phyloP scores from a whole-genome alignment of 2,113 vertebrate species.

The Pluvialis apricaria region DNA sequence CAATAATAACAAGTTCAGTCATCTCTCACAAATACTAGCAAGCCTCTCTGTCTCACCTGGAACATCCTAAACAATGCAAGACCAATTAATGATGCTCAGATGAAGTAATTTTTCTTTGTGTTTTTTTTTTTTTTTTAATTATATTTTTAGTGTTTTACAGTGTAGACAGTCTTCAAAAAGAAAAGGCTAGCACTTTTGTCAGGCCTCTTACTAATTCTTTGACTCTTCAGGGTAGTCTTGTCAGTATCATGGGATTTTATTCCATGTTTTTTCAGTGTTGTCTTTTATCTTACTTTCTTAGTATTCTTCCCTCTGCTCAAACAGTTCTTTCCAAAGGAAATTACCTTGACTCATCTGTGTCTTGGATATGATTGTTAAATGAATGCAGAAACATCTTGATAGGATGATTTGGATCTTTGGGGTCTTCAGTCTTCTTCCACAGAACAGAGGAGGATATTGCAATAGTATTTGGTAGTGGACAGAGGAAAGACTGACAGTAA shows the following conservation, averaged over 20 bases:
- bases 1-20: not conserved
- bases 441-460: not conserved
- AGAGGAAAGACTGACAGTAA: not conserved
- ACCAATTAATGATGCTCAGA: not conserved
- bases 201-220: not conserved
- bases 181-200: not conserved
- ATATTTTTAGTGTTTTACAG: too few species aligned
- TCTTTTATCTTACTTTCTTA: not conserved
- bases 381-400: not conserved
- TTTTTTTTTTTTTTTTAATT: not conserved
- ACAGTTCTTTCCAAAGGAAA: not conserved
- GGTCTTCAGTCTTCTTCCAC: not conserved
- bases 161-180: not conserved
- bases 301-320: not conserved
- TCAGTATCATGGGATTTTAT: not conserved
- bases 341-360: not conserved
- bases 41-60: not conserved
- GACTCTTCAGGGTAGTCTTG: not conserved
- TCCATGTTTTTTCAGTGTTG: not conserved
- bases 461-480: not conserved
- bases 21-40: not conserved
- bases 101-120: not conserved
- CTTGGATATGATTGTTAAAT: not conserved
- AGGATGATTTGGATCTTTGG: not conserved
- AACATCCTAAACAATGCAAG: not conserved